phyloP scores from a whole-genome alignment of 2,888 invertebrate species.

The Parapristionchus giblindavisi region DNA sequence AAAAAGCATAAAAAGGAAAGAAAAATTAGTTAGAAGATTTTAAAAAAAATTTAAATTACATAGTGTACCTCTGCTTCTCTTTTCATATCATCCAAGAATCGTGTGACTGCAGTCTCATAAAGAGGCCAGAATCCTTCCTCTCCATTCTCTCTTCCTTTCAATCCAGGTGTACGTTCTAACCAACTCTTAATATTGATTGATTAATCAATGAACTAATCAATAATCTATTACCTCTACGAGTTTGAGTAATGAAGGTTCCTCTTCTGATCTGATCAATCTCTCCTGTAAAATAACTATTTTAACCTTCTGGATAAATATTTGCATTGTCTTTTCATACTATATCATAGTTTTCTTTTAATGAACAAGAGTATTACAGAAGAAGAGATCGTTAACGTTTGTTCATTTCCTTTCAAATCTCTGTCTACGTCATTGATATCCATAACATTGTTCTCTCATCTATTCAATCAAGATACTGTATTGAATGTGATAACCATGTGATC shows the following conservation, averaged over 20 bases:
- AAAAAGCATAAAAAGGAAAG: background rate
- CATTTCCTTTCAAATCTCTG: too few species aligned
- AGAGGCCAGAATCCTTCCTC: conserved; percentile 90
- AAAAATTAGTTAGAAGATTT: background rate
- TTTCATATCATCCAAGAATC: conserved; percentile 76
- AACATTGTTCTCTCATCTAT: too few species aligned
- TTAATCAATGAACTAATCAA: background rate
- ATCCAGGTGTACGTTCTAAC: conserved; percentile 89
- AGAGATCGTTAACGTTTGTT: too few species aligned
- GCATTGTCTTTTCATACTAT: too few species aligned
- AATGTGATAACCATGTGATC: too few species aligned
- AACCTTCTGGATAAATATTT: too few species aligned
- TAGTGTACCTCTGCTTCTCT: conserved; percentile 66
- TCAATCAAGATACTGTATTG: too few species aligned
- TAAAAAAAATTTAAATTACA: background rate
- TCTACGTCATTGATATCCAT: too few species aligned
- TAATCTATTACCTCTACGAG: conserved; percentile 78
- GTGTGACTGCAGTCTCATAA: conserved; percentile 77
- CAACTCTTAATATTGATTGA: conserved; percentile 47
- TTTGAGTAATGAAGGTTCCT: conserved; percentile 84
- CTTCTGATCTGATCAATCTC: conserved; percentile 77
- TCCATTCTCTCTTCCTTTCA: conserved; percentile 74
- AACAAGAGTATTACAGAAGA: too few species aligned
- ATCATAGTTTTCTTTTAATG: too few species aligned
- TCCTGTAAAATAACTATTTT: too few species aligned